Evolutionary conservation across 2,113 vertebrate species (phyloP).

Genomic region (Rhodinocichla rosea): DNA sequence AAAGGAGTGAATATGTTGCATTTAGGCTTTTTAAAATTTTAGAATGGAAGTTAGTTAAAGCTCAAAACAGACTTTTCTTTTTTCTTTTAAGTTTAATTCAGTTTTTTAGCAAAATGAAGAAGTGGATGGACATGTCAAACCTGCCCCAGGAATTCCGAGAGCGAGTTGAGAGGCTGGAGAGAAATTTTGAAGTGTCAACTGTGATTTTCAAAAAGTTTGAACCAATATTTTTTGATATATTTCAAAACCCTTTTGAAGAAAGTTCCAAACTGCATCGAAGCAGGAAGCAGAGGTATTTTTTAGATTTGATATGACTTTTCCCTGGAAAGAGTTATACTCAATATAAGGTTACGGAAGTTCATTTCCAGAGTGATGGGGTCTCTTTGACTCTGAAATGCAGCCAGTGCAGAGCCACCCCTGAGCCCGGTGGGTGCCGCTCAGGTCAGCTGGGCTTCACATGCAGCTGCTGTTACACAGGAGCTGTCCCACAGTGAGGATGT

Average conservation of each 20-base stretch:
- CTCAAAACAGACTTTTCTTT: not conserved
- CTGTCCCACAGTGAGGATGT: fast-evolving
- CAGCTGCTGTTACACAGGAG: fast-evolving
- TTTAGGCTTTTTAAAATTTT: not conserved
- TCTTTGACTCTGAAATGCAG: not conserved
- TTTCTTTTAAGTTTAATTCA: conserved; percentile 85
- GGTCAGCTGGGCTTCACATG: not conserved
- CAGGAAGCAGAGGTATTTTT: conserved; percentile 87
- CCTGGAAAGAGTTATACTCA: not conserved
- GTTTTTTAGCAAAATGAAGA: conserved; percentile 99
- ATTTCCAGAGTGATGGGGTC: not conserved
- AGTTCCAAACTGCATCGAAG: conserved; percentile 83
- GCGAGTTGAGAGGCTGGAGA: conserved; percentile 87
- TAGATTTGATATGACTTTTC: not conserved
- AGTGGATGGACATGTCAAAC: conserved; percentile 97
- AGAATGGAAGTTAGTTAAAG: not conserved
- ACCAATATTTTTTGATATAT: conserved; percentile 96
- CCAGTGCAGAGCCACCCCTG: not conserved
- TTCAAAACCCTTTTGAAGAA: conserved; percentile 89
- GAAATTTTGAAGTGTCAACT: conserved; percentile 96
- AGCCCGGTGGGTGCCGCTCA: fast-evolving
- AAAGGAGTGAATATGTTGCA: not conserved
- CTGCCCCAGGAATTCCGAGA: conserved; percentile 87
- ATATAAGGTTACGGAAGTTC: not conserved
- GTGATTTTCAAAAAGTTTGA: conserved; percentile 98